phyloP scores from a whole-genome alignment of 2,797 vertebrate genomes.

The Helarctos malayanus region DNA sequence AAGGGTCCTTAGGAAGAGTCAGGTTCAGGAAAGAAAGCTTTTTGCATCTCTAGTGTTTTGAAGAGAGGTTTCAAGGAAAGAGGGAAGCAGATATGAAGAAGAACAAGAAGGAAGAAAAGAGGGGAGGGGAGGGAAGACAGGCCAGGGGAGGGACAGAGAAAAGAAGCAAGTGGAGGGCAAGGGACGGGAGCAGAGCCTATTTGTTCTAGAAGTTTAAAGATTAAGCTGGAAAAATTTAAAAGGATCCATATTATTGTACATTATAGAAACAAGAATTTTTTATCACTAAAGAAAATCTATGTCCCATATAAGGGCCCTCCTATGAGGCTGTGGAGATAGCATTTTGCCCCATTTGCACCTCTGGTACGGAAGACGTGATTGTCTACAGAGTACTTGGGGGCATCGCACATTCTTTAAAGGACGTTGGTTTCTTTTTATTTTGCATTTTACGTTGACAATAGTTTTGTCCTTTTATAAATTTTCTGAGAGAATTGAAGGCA shows the following conservation, averaged over 20 bases:
- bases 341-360: background rate
- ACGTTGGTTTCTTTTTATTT: background rate
- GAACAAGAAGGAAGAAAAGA: background rate
- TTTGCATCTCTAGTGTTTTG: background rate
- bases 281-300: background rate
- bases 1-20: background rate
- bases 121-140: too few species aligned
- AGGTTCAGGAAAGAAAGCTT: background rate
- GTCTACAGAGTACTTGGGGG: background rate
- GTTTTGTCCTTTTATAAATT: background rate
- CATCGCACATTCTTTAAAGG: background rate
- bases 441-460: background rate
- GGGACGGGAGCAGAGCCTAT: background rate
- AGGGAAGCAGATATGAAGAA: background rate
- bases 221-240: background rate
- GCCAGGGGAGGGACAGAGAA: background rate
- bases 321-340: background rate
- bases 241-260: background rate
- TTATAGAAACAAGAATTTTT: slow-evolving; percentile 9
- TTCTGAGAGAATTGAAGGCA: background rate
- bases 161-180: too few species aligned
- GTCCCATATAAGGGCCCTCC: background rate
- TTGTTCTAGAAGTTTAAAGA: background rate
- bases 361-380: background rate
- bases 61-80: background rate